These are phyloP conservation scores for Caenorhabditis japonica DNA, from an alignment of 2,888 invertebrate genomes.

Conservation along the genomic window DNA sequence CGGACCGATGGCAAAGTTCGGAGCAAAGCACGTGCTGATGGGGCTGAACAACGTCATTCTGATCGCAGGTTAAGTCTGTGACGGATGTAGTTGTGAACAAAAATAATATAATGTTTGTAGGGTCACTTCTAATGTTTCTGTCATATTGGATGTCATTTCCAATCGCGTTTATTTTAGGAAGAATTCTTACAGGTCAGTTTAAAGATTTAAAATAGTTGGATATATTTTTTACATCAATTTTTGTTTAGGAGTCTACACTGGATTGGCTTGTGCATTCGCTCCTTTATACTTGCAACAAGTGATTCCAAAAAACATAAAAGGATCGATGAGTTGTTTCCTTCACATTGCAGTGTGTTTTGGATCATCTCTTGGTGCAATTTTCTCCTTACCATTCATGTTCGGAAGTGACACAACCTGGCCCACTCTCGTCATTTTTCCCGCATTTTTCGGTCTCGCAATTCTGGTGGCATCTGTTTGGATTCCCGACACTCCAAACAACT, in stretches of 20 bases:
- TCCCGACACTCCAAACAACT: slow-evolving; percentile 70
- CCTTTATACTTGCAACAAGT: slow-evolving; percentile 71
- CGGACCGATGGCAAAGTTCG: slow-evolving; percentile 51
- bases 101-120: slow-evolving; percentile 11
- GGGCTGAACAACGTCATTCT: slow-evolving; percentile 51
- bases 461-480: slow-evolving; percentile 54
- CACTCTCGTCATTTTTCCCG: slow-evolving; percentile 65
- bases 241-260: slow-evolving; percentile 59
- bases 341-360: slow-evolving; percentile 74
- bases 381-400: slow-evolving; percentile 70
- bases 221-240: background rate
- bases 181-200: slow-evolving; percentile 50
- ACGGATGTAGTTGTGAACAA: background rate
- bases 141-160: slow-evolving; percentile 58
- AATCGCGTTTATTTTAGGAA: slow-evolving; percentile 55
- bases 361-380: slow-evolving; percentile 68
- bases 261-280: slow-evolving; percentile 67
- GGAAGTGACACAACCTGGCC: slow-evolving; percentile 65
- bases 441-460: slow-evolving; percentile 53
- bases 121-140: slow-evolving; percentile 46
- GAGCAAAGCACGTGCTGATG: slow-evolving; percentile 61
- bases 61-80: slow-evolving; percentile 19
- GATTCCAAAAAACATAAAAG: slow-evolving; percentile 70
- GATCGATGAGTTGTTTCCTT: slow-evolving; percentile 67
- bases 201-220: background rate